Conservation (phyloP, 2,888 invertebrate species). For the Dioctria rufipes region DNA sequence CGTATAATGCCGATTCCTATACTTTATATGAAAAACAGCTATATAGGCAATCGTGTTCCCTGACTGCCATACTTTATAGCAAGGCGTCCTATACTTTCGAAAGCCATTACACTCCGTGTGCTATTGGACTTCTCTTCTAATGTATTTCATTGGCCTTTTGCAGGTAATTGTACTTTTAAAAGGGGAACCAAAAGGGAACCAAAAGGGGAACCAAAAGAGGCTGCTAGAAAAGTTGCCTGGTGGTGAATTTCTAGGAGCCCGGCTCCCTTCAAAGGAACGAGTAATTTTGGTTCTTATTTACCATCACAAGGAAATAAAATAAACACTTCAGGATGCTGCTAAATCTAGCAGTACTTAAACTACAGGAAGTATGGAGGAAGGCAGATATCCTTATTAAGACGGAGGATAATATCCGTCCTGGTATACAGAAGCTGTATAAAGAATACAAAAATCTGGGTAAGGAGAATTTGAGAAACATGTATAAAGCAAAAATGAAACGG, state of each 20-base stretch:
- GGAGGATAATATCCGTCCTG: not conserved
- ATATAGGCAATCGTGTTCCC: no score
- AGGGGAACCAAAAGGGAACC: not conserved
- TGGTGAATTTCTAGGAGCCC: not conserved
- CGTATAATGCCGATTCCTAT: no score
- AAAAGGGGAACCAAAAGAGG: no score
- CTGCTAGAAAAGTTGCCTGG: not conserved
- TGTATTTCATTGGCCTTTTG: slow-evolving; percentile 1
- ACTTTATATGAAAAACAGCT: no score
- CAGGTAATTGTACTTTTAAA: slow-evolving; percentile 14
- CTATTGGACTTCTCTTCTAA: no score
- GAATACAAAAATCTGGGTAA: no score
- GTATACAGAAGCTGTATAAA: not conserved
- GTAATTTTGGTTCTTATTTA: not conserved
- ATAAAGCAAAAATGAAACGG: slow-evolving; percentile 6
- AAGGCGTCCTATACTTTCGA: no score
- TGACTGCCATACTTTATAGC: no score
- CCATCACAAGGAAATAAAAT: slow-evolving; percentile 5
- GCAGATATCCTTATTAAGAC: slow-evolving; percentile 4
- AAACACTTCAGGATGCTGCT: slow-evolving; percentile 7
- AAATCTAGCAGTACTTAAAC: not conserved
- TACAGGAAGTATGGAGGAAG: not conserved
- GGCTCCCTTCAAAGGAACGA: no score
- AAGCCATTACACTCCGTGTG: no score
- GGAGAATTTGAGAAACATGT: slow-evolving; percentile 4